These are phyloP conservation scores for Protonibea diacanthus DNA, from an alignment of 2,797 vertebrate genomes.

Conservation along the genomic window DNA sequence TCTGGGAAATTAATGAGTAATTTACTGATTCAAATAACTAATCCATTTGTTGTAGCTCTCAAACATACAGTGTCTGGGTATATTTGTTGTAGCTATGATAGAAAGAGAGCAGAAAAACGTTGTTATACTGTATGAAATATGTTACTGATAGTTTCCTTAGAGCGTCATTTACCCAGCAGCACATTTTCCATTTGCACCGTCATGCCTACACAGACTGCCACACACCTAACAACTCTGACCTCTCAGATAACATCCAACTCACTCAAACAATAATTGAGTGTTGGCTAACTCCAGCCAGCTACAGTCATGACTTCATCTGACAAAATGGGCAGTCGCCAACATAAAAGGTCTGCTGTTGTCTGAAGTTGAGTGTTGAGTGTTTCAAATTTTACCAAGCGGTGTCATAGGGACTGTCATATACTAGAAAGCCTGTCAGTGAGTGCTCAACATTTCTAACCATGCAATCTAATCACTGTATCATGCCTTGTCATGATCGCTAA, in stretches of 20 bases:
- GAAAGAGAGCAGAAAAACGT: background rate
- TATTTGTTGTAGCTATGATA: background rate
- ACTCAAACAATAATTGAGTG: background rate
- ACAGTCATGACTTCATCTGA: background rate
- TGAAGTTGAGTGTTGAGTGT: background rate
- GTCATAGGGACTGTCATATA: background rate
- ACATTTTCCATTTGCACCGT: background rate
- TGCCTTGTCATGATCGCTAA: background rate
- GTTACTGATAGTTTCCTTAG: background rate
- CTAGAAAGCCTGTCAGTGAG: background rate
- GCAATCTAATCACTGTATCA: background rate
- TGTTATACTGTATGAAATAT: background rate
- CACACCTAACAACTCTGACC: background rate
- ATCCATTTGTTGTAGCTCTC: background rate
- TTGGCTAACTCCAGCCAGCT: background rate
- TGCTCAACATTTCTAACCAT: no score
- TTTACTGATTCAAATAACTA: background rate
- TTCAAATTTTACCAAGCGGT: background rate
- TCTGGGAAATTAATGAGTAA: background rate
- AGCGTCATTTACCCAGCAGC: background rate
- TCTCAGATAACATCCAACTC: background rate
- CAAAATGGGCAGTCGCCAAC: background rate
- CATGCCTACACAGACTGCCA: background rate
- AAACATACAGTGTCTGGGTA: background rate
- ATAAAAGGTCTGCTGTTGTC: background rate